Conservation (phyloP, 2,797 vertebrate genomes). For the Crenuchus spilurus region DNA sequence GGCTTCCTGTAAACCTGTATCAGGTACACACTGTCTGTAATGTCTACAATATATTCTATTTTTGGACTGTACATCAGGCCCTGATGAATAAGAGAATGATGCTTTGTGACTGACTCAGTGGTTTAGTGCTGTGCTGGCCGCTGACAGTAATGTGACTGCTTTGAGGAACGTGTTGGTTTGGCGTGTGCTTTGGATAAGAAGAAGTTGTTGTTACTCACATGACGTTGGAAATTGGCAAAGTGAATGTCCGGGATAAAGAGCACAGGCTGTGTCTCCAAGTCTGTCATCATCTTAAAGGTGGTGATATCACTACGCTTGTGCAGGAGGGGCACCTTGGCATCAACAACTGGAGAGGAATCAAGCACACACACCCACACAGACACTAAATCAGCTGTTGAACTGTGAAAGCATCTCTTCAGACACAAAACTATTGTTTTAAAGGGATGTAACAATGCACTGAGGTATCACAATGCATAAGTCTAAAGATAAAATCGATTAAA, state of each 20-base stretch:
- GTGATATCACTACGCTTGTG: slow-evolving; percentile 94
- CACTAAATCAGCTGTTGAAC: not conserved
- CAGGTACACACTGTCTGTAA: not conserved
- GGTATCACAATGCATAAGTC: not conserved
- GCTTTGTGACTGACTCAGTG: not conserved
- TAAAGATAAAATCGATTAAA: not conserved
- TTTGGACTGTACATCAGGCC: too few relatives aligned
- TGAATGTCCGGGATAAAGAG: slow-evolving; percentile 97
- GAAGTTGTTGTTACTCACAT: slow-evolving; percentile 80
- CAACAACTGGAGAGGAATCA: slow-evolving; percentile 75
- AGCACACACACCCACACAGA: not conserved
- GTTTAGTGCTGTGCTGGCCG: not conserved
- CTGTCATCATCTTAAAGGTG: slow-evolving; percentile 90
- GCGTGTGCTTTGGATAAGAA: not conserved
- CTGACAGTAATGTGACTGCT: not conserved
- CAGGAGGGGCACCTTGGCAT: slow-evolving; percentile 88
- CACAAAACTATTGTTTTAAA: too few relatives aligned
- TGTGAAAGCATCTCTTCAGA: too few relatives aligned
- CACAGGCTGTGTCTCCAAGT: slow-evolving; percentile 93
- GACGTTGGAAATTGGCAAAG: slow-evolving; percentile 92
- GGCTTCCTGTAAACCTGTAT: not conserved
- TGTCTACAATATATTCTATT: too few relatives aligned
- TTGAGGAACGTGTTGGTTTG: not conserved
- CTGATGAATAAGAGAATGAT: not conserved
- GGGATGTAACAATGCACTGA: not conserved